A percentile compares a stretch with the other conserved stretches of the same genome.
These are phyloP conservation scores for Hypselothyrea guttata DNA, from an alignment of 2,888 invertebrate genomes.

Conservation along the genomic window DNA sequence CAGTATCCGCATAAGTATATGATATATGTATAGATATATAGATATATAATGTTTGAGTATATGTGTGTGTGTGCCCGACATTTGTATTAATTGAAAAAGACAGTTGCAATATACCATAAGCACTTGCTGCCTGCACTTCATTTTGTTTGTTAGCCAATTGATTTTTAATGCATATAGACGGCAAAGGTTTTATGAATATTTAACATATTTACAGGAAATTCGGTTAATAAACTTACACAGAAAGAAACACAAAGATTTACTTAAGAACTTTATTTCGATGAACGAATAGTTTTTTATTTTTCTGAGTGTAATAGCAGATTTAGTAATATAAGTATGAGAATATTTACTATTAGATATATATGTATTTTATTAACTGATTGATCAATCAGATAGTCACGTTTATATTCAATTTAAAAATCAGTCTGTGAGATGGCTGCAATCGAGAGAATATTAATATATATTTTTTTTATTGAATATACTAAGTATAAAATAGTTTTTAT, in stretches of 20 bases:
- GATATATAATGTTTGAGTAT: slow-evolving; percentile 18
- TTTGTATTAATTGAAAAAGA: slow-evolving; percentile 65
- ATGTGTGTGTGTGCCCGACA: slow-evolving; percentile 20
- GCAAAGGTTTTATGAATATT: slow-evolving; percentile 21
- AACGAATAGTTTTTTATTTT: too few species aligned
- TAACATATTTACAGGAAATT: slow-evolving; percentile 2
- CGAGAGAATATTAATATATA: too few species aligned
- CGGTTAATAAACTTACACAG: slow-evolving; percentile 17
- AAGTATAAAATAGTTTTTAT: too few species aligned
- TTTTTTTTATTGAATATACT: too few species aligned
- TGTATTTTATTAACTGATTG: neutral
- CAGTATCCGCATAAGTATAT: neutral
- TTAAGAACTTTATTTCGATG: too few species aligned
- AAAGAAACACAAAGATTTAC: too few species aligned
- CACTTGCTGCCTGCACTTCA: slow-evolving; percentile 3
- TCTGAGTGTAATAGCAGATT: too few species aligned
- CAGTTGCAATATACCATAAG: slow-evolving; percentile 40
- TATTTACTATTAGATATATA: neutral
- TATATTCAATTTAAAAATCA: neutral
- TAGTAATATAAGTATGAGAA: too few species aligned
- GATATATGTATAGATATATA: slow-evolving; percentile 2
- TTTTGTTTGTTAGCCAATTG: slow-evolving; percentile 38
- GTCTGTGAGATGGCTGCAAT: too few species aligned
- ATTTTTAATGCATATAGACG: slow-evolving; percentile 47
- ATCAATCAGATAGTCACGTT: neutral